Evolutionary conservation across 2,113 vertebrate genomes (phyloP), one percentile per base, ranked within the genome.

Genomic region (Erythrocercus mccallii): DNA sequence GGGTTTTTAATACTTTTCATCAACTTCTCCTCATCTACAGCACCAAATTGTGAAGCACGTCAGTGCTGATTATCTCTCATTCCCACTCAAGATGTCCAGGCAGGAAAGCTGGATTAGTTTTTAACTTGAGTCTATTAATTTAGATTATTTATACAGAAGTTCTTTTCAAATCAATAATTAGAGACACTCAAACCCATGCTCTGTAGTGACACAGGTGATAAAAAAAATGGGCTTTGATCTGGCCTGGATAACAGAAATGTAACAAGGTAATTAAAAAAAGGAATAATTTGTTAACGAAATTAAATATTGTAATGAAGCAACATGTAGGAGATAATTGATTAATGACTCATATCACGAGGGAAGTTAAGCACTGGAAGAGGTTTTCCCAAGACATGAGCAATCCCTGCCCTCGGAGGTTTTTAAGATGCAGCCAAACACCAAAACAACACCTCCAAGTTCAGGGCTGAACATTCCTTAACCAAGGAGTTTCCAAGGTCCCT

Each of bases 301-400:
- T 42, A 54, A 54, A 71, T 62, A 71, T 8, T 40, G 12, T 11
- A 22, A 54, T 53, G n/a, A 80, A 40, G 6, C 11, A 11, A 18
- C 4, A 22, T 3, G 14, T 18, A 56, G 23, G 50, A 37, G 85
- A 48, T 27, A 54, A 83, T 9, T 31, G 61, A 57, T 82, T 48
- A 27, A 40, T 20, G 1, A 31, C 25, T 60, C 8, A 1, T 16
- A 15, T 10, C 0, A n/a, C 2, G 10, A 86, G 22, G 17, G 27
- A 30, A 93, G 25, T 77, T 3, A 48, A 44, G 11, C 6, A 9
- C 0, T 80, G 53, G 14, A 38, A 78, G 12, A 35, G 25, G 12
- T 22, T 79, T 30, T 5, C n/a, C 18, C 21, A 44, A 30, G 47
- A 21, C 25, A 31, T 5, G 24, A 33, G 61, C 60, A 71, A 53